Conservation (phyloP, 2,113 vertebrate genomes). For the Hemibagrus wyckioides region DNA sequence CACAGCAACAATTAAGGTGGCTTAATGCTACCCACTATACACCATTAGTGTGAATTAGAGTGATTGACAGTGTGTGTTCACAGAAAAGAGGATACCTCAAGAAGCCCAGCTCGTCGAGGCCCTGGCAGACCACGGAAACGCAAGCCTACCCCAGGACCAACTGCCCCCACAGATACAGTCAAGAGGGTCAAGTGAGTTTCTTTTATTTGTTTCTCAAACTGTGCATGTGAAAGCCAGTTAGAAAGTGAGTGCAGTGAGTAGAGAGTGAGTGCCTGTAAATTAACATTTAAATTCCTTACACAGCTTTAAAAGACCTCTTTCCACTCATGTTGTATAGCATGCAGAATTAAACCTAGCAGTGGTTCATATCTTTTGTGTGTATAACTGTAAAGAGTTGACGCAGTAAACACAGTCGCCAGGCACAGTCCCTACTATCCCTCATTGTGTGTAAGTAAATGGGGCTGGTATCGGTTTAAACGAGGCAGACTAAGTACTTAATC, state of each 20-base stretch:
- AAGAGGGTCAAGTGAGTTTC: slow-evolving; percentile 86
- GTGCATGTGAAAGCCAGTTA: background rate
- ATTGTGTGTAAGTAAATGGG: slow-evolving; percentile 52
- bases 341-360: background rate
- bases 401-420: slow-evolving; percentile 2
- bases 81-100: slow-evolving; percentile 90
- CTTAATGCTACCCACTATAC: slow-evolving; percentile 49
- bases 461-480: slow-evolving; percentile 60
- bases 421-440: slow-evolving; percentile 9
- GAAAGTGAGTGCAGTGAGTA: background rate
- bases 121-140: slow-evolving; percentile 92
- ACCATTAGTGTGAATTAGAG: slow-evolving; percentile 55
- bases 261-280: background rate
- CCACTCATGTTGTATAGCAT: background rate
- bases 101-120: slow-evolving; percentile 89
- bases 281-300: background rate
- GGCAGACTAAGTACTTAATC: slow-evolving; percentile 72
- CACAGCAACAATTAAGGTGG: slow-evolving; percentile 54
- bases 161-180: slow-evolving; percentile 70
- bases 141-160: slow-evolving; percentile 74
- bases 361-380: background rate
- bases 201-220: background rate
- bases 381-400: background rate
- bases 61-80: slow-evolving; percentile 50
- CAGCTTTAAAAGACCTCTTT: background rate